These are phyloP conservation scores for Phataginus tricuspis DNA, from an alignment of 2,797 vertebrate genomes.

Conservation along the genomic window DNA sequence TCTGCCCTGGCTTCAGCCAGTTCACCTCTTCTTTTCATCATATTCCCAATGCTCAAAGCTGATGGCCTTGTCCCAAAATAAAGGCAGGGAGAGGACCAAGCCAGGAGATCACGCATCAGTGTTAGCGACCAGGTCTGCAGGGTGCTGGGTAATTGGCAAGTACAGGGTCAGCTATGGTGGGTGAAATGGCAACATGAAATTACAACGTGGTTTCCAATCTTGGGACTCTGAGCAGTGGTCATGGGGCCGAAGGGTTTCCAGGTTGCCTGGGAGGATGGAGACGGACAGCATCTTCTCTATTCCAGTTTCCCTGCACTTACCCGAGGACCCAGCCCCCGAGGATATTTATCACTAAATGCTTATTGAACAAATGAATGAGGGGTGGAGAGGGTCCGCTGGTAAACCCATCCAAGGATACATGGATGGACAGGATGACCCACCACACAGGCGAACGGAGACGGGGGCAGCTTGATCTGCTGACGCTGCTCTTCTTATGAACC, in stretches of 20 bases:
- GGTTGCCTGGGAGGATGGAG: background rate
- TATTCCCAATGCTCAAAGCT: rapidly evolving
- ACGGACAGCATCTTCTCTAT: background rate
- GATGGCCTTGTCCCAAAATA: rapidly evolving
- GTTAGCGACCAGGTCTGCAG: rapidly evolving
- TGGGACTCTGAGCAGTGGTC: rapidly evolving
- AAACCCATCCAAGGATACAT: rapidly evolving
- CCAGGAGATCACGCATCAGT: rapidly evolving
- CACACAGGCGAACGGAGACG: rapidly evolving
- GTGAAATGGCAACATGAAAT: rapidly evolving
- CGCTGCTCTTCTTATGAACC: rapidly evolving
- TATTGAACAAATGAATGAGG: rapidly evolving
- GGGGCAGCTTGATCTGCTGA: rapidly evolving
- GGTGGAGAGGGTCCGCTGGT: rapidly evolving
- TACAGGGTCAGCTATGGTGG: rapidly evolving
- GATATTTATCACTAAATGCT: rapidly evolving
- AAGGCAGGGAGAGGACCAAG: rapidly evolving
- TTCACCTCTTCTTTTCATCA: rapidly evolving
- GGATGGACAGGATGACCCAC: rapidly evolving
- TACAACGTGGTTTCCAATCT: background rate
- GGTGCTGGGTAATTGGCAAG: rapidly evolving
- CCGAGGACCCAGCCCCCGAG: rapidly evolving
- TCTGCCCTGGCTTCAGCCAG: rapidly evolving
- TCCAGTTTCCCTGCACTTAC: background rate
- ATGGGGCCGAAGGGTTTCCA: rapidly evolving